Percentiles rank a stretch among this genome's conserved stretches.
These are phyloP conservation scores for Daubentonia madagascariensis DNA, from an alignment of 2,113 vertebrate species.

Conservation along the genomic window DNA sequence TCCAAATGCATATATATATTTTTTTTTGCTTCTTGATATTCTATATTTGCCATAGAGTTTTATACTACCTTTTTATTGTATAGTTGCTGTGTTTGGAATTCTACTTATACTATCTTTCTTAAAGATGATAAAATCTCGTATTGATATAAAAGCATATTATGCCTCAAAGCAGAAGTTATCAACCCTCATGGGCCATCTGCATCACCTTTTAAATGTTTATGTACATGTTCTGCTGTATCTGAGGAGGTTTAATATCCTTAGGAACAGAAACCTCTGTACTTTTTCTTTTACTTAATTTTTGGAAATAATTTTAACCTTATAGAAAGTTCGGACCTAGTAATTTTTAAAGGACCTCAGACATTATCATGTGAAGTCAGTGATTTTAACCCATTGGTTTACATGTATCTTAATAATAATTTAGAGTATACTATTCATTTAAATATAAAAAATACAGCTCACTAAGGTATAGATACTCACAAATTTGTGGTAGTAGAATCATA, in stretches of 20 bases:
- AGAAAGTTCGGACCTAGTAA: not conserved
- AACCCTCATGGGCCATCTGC: accelerated
- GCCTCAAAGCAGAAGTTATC: not conserved
- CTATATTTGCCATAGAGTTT: not conserved
- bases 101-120: not conserved
- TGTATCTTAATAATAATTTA: not conserved
- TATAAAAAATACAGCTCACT: not conserved
- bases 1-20: too few relatives aligned
- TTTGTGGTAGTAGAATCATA: not conserved
- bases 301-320: not conserved
- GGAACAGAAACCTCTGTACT: not conserved
- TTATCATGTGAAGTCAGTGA: not conserved
- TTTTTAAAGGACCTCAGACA: not conserved
- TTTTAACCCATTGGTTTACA: not conserved
- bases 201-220: not conserved
- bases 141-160: not conserved
- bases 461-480: not conserved
- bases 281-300: not conserved
- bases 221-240: accelerated
- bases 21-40: not conserved
- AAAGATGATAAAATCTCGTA: not conserved
- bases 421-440: not conserved
- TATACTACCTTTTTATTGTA: not conserved
- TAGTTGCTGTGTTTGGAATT: not conserved
- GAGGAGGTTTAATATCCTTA: not conserved